Evolutionary conservation across 2,797 vertebrate species (phyloP).

Genomic region (Megaceryle alcyon): DNA sequence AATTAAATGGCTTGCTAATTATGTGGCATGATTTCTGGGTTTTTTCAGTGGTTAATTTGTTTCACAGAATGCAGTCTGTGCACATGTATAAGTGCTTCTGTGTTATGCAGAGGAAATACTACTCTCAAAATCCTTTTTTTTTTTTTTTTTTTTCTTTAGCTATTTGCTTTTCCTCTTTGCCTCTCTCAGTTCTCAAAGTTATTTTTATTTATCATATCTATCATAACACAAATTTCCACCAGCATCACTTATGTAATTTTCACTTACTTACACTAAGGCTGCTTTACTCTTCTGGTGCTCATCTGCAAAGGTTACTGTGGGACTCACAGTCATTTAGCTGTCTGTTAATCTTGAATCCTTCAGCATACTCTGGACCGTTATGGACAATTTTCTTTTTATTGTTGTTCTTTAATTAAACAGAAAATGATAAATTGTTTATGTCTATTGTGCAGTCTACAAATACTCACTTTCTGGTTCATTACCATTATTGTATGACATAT

Average conservation of each 20-base stretch:
- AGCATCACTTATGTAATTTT: neutral
- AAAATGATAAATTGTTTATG: constrained; percentile 75
- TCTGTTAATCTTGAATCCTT: constrained; percentile 35
- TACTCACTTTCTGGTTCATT: constrained; percentile 68
- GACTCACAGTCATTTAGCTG: neutral
- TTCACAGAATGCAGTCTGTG: neutral
- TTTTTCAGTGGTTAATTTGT: neutral
- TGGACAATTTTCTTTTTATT: constrained; percentile 68
- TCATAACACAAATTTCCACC: neutral
- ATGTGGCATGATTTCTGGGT: neutral
- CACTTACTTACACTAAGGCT: neutral
- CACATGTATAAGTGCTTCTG: neutral
- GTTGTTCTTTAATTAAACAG: constrained; percentile 71
- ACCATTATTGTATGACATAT: constrained; percentile 55
- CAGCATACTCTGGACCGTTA: neutral
- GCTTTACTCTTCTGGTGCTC: neutral
- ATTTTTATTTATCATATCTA: neutral
- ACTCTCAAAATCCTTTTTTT: neutral
- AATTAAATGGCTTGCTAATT: constrained; percentile 44
- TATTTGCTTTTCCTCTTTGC: neutral
- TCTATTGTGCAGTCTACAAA: constrained; percentile 60
- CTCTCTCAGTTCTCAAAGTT: neutral
- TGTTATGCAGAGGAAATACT: neutral
- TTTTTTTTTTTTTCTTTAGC: neutral
- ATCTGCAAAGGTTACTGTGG: constrained; percentile 23